These are phyloP conservation scores for Orestias chungarensis DNA, from an alignment of 2,797 vertebrate genomes.

Conservation along the genomic window DNA sequence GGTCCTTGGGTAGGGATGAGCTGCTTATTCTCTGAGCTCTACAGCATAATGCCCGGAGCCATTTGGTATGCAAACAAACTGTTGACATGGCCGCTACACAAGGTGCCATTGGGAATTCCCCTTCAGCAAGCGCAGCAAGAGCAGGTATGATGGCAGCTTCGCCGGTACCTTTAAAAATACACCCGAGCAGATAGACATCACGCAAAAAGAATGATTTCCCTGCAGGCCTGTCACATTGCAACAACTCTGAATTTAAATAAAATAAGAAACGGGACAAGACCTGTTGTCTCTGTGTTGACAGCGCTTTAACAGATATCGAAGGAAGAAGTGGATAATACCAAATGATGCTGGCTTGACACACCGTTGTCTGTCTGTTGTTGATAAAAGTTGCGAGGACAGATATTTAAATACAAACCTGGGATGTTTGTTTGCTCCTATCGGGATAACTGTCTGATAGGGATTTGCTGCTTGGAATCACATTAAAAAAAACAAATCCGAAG, in stretches of 20 bases:
- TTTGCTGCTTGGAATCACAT: slow-evolving; percentile 76
- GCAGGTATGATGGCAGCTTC: slow-evolving; percentile 65
- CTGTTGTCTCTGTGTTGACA: slow-evolving; percentile 56
- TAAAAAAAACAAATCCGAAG: slow-evolving; percentile 61
- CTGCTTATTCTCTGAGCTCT: slow-evolving; percentile 61
- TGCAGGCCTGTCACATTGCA: slow-evolving; percentile 69
- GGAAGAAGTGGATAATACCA: slow-evolving; percentile 71
- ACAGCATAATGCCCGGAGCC: slow-evolving; percentile 67
- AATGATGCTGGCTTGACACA: slow-evolving; percentile 74
- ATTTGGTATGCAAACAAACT: slow-evolving; percentile 80
- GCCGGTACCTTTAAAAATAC: slow-evolving; percentile 65
- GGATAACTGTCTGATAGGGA: slow-evolving; percentile 81
- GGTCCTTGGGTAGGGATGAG: slow-evolving; percentile 61
- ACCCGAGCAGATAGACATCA: slow-evolving; percentile 56
- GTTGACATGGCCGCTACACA: slow-evolving; percentile 75
- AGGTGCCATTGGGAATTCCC: slow-evolving; percentile 72
- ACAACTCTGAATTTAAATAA: slow-evolving; percentile 42
- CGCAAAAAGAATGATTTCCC: slow-evolving; percentile 57
- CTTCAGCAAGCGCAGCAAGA: slow-evolving; percentile 61
- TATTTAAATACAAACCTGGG: slow-evolving; percentile 70
- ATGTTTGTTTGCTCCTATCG: slow-evolving; percentile 69
- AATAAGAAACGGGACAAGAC: slow-evolving; percentile 36
- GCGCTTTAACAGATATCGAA: slow-evolving; percentile 52
- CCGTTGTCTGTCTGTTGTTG: slow-evolving; percentile 82
- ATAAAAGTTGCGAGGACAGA: slow-evolving; percentile 77